Percentiles rank a stretch among this genome's conserved stretches.
Conservation (phyloP, 2,797 vertebrate genomes). For the Pseudochaenichthys georgianus region DNA sequence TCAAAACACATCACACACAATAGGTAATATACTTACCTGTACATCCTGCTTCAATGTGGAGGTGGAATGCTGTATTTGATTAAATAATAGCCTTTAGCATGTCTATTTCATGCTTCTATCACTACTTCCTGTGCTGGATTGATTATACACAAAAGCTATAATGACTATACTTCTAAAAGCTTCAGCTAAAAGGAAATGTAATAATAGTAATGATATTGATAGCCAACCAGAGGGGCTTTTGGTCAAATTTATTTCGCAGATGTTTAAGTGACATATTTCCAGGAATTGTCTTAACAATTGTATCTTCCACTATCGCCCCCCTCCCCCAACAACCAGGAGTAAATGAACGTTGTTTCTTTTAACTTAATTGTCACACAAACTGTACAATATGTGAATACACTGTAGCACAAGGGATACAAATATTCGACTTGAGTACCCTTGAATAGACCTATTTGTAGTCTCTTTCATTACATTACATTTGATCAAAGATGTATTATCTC, state of each 20-base stretch:
- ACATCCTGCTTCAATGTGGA: neutral
- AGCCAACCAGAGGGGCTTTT: constrained; percentile 38
- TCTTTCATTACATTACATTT: constrained; percentile 10
- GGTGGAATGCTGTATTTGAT: neutral
- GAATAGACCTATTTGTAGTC: constrained; percentile 32
- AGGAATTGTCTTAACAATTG: constrained; percentile 76
- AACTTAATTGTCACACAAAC: constrained; percentile 67
- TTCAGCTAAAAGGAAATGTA: too few relatives aligned
- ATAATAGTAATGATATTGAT: neutral
- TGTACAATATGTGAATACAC: constrained; percentile 76
- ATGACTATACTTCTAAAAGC: too few relatives aligned
- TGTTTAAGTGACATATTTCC: constrained; percentile 67
- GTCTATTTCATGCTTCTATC: neutral
- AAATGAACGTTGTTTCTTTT: constrained; percentile 34
- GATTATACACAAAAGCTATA: neutral
- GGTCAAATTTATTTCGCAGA: constrained; percentile 77
- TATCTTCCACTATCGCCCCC: constrained; percentile 40
- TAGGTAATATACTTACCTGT: neutral
- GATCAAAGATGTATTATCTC: constrained; percentile 46
- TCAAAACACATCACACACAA: constrained; percentile 22
- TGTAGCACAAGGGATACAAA: constrained; percentile 70
- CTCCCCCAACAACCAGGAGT: constrained; percentile 38
- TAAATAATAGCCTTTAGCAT: neutral
- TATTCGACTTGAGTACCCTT: constrained; percentile 54
- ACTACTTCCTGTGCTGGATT: neutral